Conservation (phyloP, 2,797 vertebrate species). For the Arctocebus calabarensis region DNA sequence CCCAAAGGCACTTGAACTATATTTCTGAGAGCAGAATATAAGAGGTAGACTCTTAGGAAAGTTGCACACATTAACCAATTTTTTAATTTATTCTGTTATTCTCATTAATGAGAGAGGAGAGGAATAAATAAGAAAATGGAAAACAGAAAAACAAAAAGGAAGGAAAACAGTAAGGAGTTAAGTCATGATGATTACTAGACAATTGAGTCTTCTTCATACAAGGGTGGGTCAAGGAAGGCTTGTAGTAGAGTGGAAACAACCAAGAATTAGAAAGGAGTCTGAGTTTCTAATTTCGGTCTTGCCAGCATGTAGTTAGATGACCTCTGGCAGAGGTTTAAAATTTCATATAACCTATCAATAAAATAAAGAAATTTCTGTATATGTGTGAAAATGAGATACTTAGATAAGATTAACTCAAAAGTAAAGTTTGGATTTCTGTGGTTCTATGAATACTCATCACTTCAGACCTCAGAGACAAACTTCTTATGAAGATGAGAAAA, state of each 20-base stretch:
- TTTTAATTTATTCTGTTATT: neutral
- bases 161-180: neutral
- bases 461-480: neutral
- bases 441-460: neutral
- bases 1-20: neutral
- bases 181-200: neutral
- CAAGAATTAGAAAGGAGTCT: neutral
- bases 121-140: neutral
- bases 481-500: neutral
- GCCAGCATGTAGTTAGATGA: neutral
- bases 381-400: constrained; percentile 7
- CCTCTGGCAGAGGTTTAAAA: neutral
- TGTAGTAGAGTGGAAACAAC: neutral
- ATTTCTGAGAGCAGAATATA: neutral
- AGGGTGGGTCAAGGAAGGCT: neutral
- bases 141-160: neutral
- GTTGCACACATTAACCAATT: neutral
- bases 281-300: neutral
- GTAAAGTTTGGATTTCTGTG: constrained; percentile 5
- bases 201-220: neutral
- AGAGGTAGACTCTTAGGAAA: neutral
- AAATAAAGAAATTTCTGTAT: neutral
- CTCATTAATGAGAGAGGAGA: neutral
- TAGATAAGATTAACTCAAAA: neutral
- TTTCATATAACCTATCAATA: neutral